Base-by-base conservation (phyloP, 2,888 invertebrate genomes). In the Lepetodrilus schrolli region DNA sequence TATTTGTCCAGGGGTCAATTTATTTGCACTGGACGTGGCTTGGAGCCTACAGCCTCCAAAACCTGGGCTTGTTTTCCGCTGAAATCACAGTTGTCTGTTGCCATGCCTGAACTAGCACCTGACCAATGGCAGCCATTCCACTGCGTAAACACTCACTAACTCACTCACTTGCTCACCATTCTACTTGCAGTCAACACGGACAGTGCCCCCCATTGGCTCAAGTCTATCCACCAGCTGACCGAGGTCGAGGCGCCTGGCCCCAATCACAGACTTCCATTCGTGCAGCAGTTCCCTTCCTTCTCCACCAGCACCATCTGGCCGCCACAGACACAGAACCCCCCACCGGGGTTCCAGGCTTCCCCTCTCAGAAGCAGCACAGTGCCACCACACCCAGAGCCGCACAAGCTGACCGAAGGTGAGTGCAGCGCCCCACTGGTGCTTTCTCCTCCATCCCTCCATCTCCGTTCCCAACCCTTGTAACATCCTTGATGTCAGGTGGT, bases 121-220 rank as follows among this genome's bases (percentile, higher is more conserved):
- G 7, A 8, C 38, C 7, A 13, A 8, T 38, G 7, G 7, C 10
- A 38, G 13, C 7, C 38, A 8, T 38, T 38, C 7, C 38, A 8
- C 10, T 10, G 13, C 8, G 38, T 8, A 13, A 8, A 38, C 8
- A 7, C 7, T 38, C 7, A 38, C 7, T 38, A n/a, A n/a, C n/a
- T n/a, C n/a, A n/a, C n/a, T n/a, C n/a, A n/a, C n/a, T n/a, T n/a
- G n/a, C n/a, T n/a, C n/a, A n/a, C n/a, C 13, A 21, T 17, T 50
- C 23, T 50, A 26, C 34, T 34, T 58, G 10, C 58, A 58, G 58
- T 26, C 34, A 58, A 58, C 82, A 83, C 88, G 77, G 88, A 90
- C 66, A 87, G 86, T 80, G 86, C 89, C 17, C 90, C 91, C 37
- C 89, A 91, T 77, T 91, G 91, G 91, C 87, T 91, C 84, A 91